Percentiles rank a stretch among this genome's conserved stretches.
Conservation (phyloP, 2,113 vertebrate genomes). For the Eurypyga helias region DNA sequence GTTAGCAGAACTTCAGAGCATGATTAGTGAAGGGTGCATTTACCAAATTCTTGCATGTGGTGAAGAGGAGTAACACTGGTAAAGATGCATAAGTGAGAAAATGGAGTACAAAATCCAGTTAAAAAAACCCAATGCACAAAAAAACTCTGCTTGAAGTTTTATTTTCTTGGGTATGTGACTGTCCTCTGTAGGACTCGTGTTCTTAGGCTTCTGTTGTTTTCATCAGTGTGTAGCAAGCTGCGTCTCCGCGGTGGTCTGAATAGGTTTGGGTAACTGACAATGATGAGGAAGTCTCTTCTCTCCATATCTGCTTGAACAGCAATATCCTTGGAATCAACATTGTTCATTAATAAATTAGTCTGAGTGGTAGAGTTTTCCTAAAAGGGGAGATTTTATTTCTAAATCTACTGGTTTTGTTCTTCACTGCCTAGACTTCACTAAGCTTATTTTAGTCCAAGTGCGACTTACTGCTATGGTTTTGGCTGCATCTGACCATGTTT, state of each 20-base stretch:
- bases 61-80: not conserved
- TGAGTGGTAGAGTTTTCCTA: not conserved
- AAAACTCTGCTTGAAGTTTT: not conserved
- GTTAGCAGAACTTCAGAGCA: not conserved
- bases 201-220: not conserved
- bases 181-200: not conserved
- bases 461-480: rapidly evolving
- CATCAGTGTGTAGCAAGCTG: no score
- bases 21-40: not conserved
- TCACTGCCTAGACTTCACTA: not conserved
- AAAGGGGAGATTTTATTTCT: not conserved
- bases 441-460: not conserved
- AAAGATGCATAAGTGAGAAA: not conserved
- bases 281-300: not conserved
- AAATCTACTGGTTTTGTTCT: not conserved
- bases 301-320: not conserved
- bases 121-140: not conserved
- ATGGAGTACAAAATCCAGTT: not conserved
- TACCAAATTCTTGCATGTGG: not conserved
- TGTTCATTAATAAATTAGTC: not conserved
- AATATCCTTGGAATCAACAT: not conserved
- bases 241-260: not conserved
- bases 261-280: not conserved
- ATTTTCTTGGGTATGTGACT: not conserved
- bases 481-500: not conserved